phyloP scores from a whole-genome alignment of 2,888 invertebrate genomes.

The Girardia tigrina region DNA sequence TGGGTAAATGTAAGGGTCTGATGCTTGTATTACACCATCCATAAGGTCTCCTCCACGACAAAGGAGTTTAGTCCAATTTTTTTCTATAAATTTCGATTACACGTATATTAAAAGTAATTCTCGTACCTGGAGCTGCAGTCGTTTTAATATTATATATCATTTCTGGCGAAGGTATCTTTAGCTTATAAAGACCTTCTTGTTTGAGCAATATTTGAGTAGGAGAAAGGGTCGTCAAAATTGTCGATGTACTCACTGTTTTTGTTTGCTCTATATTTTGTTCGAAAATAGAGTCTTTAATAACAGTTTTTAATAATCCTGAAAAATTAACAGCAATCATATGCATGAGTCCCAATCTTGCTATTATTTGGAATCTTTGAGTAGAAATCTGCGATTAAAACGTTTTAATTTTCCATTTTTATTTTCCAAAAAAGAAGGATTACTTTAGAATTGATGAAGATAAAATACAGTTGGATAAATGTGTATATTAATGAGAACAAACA shows the following conservation, averaged over 20 bases:
- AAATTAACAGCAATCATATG: conserved; percentile 91
- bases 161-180: neutral
- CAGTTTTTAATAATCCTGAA: conserved; percentile 85
- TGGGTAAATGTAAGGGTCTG: conserved; percentile 77
- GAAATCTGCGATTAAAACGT: conserved; percentile 60
- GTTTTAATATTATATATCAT: neutral
- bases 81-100: neutral
- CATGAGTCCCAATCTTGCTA: conserved; percentile 91
- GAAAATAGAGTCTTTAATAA: conserved; percentile 69
- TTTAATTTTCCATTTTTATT: neutral
- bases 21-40: conserved; percentile 48
- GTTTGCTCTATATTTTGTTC: conserved; percentile 3
- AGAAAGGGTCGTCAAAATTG: neutral
- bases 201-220: neutral
- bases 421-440: conserved; percentile 55
- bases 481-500: conserved; percentile 85
- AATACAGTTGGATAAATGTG: conserved; percentile 95
- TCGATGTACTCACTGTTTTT: neutral
- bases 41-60: conserved; percentile 41
- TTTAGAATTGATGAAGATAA: conserved; percentile 91
- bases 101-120: neutral
- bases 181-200: neutral
- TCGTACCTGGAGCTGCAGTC: neutral
- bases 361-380: conserved; percentile 85
- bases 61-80: neutral